Evolutionary conservation across 2,113 vertebrate species (phyloP), one percentile per base, ranked within the genome.

Genomic region (Serinus canaria): DNA sequence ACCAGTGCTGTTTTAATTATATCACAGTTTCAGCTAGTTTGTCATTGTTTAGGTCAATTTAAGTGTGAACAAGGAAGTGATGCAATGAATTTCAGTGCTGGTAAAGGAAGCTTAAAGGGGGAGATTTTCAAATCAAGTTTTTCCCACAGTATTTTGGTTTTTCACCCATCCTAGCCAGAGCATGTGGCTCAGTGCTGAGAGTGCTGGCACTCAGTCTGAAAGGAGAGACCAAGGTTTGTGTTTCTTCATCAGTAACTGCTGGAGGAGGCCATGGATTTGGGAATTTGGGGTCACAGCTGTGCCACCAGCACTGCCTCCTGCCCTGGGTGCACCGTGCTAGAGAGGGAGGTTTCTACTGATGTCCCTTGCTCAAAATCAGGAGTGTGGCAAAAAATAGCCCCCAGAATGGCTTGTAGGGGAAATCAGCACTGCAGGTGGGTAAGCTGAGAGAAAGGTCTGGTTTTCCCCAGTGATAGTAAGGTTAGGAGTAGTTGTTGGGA

Each of bases 1-100:
- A 86, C 69, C 59, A 35, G 85, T 76, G 62, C 47, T 62, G 70
- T 15, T 95, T 93, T 93, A 95, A 89, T 95, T 82, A 50, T 46
- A 72, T 80, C 9, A 27, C 22, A 7, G 25, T 89, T 83, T 83
- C 39, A 84, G 82, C 37, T 87, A 85, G 66, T 87, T 97, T 90
- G 20, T 94, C 49, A 68, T 62, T 78, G 81, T 82, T 94, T 63
- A 74, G 68, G 58, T 88, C 86, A 63, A 72, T 92, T 85, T 63
- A 91, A 88, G 37, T n/a, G 37, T 52, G 74, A 79, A 35, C 49
- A 66, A 74, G 43, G 44, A 76, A 90, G 62, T 11, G 67, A 77
- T 50, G 46, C 46, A 67, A 52, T 76, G 49, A 31, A 87, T 28
- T 91, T 80, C 50, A 23, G 44, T 35, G 23, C 59, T 62, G 73